Evolutionary conservation across 2,888 invertebrate species (phyloP).

Genomic region (Torymus tubicola): DNA sequence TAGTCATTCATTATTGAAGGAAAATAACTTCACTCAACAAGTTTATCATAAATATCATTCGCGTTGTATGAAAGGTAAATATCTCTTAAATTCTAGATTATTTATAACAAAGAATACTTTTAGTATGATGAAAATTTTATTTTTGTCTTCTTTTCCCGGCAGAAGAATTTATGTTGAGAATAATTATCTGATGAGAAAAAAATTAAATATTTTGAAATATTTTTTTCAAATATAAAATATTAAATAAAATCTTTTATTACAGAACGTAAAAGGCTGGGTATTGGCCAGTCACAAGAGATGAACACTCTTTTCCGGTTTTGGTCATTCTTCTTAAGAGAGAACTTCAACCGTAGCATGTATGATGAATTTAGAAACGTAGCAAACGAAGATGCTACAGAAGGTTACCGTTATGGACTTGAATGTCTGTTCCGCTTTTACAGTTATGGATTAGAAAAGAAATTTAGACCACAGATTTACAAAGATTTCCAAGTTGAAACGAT

Average conservation of each 20-base stretch:
- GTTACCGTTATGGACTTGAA: slow-evolving; percentile 92
- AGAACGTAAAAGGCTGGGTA: slow-evolving; percentile 95
- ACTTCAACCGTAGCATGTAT: slow-evolving; percentile 99
- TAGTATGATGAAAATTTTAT: slow-evolving; percentile 66
- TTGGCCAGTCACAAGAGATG: slow-evolving; percentile 98
- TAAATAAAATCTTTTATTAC: slow-evolving; percentile 67
- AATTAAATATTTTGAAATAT: neutral
- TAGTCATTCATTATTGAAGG: slow-evolving; percentile 93
- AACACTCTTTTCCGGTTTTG: slow-evolving; percentile 99
- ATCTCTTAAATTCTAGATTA: too few species aligned
- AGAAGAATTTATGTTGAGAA: slow-evolving; percentile 67
- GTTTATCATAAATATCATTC: slow-evolving; percentile 97
- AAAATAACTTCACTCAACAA: slow-evolving; percentile 98
- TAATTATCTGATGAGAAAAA: slow-evolving; percentile 64
- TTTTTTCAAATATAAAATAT: neutral
- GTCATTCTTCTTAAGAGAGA: slow-evolving; percentile 99
- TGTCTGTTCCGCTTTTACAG: slow-evolving; percentile 97
- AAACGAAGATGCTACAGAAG: slow-evolving; percentile 93
- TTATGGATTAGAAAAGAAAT: slow-evolving; percentile 97
- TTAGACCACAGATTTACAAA: slow-evolving; percentile 95
- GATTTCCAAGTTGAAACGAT: slow-evolving; percentile 97
- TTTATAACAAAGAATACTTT: neutral
- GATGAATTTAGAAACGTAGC: slow-evolving; percentile 95
- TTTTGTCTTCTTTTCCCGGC: slow-evolving; percentile 75
- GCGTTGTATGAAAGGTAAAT: slow-evolving; percentile 91